Evolutionary conservation across 2,888 invertebrate species (phyloP).

Genomic region (Catocala nupta): DNA sequence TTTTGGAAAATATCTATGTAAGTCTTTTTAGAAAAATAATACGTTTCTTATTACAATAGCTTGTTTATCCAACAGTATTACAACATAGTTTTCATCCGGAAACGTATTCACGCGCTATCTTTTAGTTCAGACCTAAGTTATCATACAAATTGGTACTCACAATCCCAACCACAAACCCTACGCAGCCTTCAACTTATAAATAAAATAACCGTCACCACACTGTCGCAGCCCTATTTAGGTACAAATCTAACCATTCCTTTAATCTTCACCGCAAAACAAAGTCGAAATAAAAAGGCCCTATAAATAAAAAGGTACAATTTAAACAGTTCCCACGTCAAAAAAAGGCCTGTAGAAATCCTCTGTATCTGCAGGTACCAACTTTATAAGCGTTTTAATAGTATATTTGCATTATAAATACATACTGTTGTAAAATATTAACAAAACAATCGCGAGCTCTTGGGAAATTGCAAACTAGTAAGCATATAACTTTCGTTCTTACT

Average conservation of each 20-base stretch:
- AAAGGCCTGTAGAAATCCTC: constrained; percentile 23
- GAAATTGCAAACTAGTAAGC: constrained; percentile 36
- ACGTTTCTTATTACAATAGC: too few relatives aligned
- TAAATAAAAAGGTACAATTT: constrained; percentile 14
- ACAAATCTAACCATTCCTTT: neutral
- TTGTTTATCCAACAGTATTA: too few relatives aligned
- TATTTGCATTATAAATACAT: constrained; percentile 42
- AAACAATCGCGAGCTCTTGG: constrained; percentile 27
- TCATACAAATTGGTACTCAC: neutral
- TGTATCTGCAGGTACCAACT: constrained; percentile 22
- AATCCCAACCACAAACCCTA: neutral
- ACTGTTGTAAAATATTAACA: constrained; percentile 34
- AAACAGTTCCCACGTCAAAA: constrained; percentile 38
- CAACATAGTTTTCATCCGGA: too few relatives aligned
- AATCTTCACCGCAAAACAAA: constrained; percentile 4
- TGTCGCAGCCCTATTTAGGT: neutral
- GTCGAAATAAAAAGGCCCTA: neutral
- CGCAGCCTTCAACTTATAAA: neutral
- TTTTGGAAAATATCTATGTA: too few relatives aligned
- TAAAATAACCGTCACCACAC: neutral
- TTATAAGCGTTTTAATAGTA: constrained; percentile 45
- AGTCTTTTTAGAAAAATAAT: too few relatives aligned
- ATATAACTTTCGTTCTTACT: constrained; percentile 44
- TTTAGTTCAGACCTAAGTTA: neutral
- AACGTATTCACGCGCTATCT: too few relatives aligned